These are phyloP conservation scores for Sminthopsis crassicaudata DNA, from an alignment of 2,113 vertebrate species.

Conservation along the genomic window DNA sequence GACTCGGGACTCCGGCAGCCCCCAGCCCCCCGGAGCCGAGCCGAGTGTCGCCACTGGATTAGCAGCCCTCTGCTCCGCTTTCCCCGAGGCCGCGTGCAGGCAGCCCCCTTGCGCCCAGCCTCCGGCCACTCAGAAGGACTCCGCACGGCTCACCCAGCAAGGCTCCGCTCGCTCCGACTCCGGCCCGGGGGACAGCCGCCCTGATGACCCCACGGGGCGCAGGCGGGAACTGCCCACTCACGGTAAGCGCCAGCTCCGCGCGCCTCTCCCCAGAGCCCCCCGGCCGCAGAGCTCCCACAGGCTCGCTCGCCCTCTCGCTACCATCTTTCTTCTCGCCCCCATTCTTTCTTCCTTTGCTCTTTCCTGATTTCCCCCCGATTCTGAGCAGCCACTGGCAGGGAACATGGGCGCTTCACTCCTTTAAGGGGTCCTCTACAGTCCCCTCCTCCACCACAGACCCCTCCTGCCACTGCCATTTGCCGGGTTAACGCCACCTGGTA, in stretches of 20 bases:
- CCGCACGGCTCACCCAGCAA: constrained; percentile 27
- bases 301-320: not conserved
- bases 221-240: constrained; percentile 76
- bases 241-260: constrained; percentile 64
- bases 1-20: constrained; percentile 34
- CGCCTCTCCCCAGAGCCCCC: not conserved
- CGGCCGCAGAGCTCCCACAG: not conserved
- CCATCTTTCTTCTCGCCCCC: not conserved
- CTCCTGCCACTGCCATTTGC: not conserved
- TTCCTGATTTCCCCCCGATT: not conserved
- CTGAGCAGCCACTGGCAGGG: not conserved
- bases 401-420: not conserved
- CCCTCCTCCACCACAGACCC: not conserved
- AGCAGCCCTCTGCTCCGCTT: constrained; percentile 8
- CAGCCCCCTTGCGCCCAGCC: constrained; percentile 54
- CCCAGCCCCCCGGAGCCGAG: too few species aligned
- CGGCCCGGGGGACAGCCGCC: constrained; percentile 63
- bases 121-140: constrained; percentile 48
- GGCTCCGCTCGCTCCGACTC: constrained; percentile 58
- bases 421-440: not conserved
- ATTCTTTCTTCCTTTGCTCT: not conserved
- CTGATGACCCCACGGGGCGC: constrained; percentile 62
- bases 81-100: constrained; percentile 46
- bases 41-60: constrained; percentile 20
- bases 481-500: not conserved